Base-by-base conservation (phyloP, 2,797 vertebrate genomes). In the Sebastes glaucus region DNA sequence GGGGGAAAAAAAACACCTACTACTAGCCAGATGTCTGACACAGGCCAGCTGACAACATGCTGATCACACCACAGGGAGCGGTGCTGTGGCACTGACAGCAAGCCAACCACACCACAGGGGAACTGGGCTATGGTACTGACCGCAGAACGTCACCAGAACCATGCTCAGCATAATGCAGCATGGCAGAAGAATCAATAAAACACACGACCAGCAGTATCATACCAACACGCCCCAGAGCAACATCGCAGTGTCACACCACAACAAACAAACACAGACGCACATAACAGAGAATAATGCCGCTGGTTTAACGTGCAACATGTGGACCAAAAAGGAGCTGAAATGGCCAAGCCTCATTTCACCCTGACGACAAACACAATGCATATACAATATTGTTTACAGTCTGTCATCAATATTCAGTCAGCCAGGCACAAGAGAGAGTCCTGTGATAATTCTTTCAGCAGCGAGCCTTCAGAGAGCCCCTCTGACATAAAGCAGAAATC, bases 141-240 rank as follows among this genome's bases (percentile, higher is more conserved):
- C 95, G 83, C 95, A 95, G 94, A 84, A 71, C 84, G 76, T 92
- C 93, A 95, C 90, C 89, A 89, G 92, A 94, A 94, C 90, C 92
- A 79, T 90, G 90, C 85, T 94, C 91, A 81, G 92, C 90, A 86
- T 92, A 91, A 95, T 93, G 92, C 77, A 71, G 89, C 85, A 89
- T 94, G 94, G 94, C 95, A 96, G 89, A 0, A 2, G 35, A 89
- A 96, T 97, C 95, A 63, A 96, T 95, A 92, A 78, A 84, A 90
- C 83, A 82, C 81, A 86, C 78, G 60, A 74, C 70, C 42, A 46
- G 70, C 32, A 66, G 30, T 60, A 79, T 77, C 46, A 60, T 61
- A 65, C 83, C 78, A 83, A 60, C 22, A 56, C 2, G 28, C 32
- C 60, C 57, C 30, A 22, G 42, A 71, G 80, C 68, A 68, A 56